phyloP scores from a whole-genome alignment of 2,797 vertebrate species.

The Triplophysa yarkandensis region DNA sequence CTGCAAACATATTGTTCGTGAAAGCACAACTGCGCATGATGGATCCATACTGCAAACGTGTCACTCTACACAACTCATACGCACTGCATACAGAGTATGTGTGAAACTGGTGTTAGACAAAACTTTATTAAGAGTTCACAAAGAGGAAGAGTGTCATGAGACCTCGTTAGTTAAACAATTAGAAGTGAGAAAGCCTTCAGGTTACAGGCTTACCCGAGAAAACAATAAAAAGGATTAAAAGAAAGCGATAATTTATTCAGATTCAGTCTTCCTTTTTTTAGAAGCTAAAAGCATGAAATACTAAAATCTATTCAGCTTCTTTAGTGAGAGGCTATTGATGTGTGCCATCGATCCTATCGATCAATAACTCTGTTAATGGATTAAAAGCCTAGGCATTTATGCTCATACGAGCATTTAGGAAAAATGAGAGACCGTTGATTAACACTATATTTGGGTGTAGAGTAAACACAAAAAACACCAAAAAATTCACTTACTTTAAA shows the following conservation, averaged over 20 bases:
- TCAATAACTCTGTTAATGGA: conserved; percentile 39
- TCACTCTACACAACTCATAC: too few species aligned
- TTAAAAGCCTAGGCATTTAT: conserved; percentile 45
- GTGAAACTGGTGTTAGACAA: too few species aligned
- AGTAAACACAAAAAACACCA: neutral
- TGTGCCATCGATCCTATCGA: conserved; percentile 25
- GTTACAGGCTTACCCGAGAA: neutral
- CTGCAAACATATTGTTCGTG: too few species aligned
- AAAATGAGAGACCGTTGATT: neutral
- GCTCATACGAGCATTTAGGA: conserved; percentile 7
- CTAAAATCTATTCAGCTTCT: conserved; percentile 16
- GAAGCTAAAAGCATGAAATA: conserved; percentile 9
- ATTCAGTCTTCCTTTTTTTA: conserved; percentile 2
- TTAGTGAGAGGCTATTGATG: conserved; percentile 21
- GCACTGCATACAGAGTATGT: neutral
- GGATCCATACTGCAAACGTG: too few species aligned
- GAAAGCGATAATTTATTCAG: neutral
- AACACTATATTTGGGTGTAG: too few species aligned
- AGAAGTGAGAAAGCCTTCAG: neutral
- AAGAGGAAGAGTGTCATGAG: neutral
- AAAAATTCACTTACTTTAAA: conserved; percentile 89
- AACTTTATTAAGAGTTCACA: too few species aligned
- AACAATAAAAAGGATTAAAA: conserved; percentile 1
- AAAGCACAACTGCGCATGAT: too few species aligned
- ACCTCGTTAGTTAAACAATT: neutral